Evolutionary conservation across 2,113 vertebrate genomes (phyloP).

Genomic region (Bufo gargarizans): DNA sequence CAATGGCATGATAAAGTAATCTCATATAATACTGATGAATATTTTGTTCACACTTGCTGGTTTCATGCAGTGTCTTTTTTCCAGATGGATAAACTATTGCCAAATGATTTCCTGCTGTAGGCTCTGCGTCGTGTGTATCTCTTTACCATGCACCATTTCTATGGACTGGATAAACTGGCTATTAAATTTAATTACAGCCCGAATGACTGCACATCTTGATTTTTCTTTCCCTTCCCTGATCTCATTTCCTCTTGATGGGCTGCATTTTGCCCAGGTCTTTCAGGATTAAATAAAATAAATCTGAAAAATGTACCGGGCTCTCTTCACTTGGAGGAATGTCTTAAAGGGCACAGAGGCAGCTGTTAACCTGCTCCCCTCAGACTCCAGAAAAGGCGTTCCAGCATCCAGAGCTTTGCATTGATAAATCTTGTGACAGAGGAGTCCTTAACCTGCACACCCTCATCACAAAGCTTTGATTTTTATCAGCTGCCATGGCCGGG

Average conservation of each 20-base stretch:
- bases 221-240: conserved; percentile 63
- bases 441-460: conserved; percentile 47
- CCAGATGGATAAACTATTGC: conserved; percentile 77
- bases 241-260: conserved; percentile 65
- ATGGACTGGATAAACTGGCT: conserved; percentile 76
- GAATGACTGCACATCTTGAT: conserved; percentile 74
- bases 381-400: background rate
- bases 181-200: conserved; percentile 81
- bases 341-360: conserved; percentile 59
- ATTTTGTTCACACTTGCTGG: conserved; percentile 74
- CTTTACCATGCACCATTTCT: conserved; percentile 71
- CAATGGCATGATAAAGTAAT: conserved; percentile 67
- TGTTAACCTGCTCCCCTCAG: conserved; percentile 60
- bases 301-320: conserved; percentile 63
- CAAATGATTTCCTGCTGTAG: conserved; percentile 73
- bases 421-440: conserved; percentile 41
- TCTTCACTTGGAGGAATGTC: conserved; percentile 59
- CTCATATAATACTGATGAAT: conserved; percentile 71
- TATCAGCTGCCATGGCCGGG: conserved; percentile 28
- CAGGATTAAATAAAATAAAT: conserved; percentile 72
- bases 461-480: conserved; percentile 48
- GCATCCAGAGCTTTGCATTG: conserved; percentile 31
- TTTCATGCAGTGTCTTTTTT: conserved; percentile 72
- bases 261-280: conserved; percentile 73
- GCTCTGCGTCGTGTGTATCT: conserved; percentile 71